A percentile compares a stretch with the other conserved stretches of the same genome.
Evolutionary conservation across 2,888 invertebrate genomes (phyloP).

Genomic region (Meghimatium bilineatum): DNA sequence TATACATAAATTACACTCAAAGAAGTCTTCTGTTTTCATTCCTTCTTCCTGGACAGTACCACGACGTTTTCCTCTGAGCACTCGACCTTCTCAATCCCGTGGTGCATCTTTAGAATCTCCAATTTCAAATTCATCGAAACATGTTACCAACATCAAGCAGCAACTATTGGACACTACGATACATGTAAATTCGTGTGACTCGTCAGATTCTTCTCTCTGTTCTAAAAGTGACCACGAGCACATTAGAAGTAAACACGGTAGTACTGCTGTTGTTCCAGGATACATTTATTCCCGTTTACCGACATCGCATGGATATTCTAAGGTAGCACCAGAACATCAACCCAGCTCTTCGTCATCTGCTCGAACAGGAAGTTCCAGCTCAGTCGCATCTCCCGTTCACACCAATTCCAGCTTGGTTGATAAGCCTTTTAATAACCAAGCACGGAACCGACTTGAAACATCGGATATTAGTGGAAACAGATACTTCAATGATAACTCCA

Average conservation of each 20-base stretch:
- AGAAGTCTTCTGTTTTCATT: not conserved
- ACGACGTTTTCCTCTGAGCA: not conserved
- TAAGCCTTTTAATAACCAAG: not conserved
- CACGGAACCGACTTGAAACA: not conserved
- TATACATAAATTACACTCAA: too few species aligned
- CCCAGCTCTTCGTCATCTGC: not conserved
- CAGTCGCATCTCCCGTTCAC: not conserved
- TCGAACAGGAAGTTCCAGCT: not conserved
- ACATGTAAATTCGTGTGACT: not conserved
- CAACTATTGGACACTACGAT: not conserved
- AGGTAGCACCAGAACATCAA: too few species aligned
- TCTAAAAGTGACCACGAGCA: not conserved
- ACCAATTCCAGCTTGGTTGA: not conserved
- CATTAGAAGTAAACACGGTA: not conserved
- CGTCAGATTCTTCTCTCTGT: not conserved
- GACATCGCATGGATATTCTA: not conserved
- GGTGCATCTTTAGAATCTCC: not conserved
- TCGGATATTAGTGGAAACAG: not conserved
- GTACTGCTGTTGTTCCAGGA: not conserved
- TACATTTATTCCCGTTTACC: not conserved
- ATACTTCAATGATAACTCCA: not conserved
- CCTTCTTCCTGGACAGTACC: constrained; percentile 1
- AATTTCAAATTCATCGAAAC: too few species aligned
- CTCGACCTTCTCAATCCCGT: not conserved
- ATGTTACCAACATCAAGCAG: not conserved